Base-by-base conservation (phyloP, 2,113 vertebrate species). In the Psephotus haematonotus region DNA sequence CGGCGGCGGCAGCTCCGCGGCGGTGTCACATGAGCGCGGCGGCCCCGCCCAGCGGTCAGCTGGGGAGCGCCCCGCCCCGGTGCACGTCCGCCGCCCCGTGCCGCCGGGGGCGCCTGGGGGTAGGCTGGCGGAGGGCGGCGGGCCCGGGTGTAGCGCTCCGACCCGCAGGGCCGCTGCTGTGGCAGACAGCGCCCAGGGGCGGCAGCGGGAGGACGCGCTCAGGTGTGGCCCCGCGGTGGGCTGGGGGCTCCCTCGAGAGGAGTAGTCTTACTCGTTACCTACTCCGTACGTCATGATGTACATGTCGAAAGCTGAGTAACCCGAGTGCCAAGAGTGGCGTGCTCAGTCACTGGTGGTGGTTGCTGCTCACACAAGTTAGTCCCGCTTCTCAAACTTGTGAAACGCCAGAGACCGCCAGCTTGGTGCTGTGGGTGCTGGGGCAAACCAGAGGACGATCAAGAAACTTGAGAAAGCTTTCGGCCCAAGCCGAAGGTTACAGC, bases 21-120 rank as follows among this genome's bases (percentile, higher is more conserved):
- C 17, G n/a, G 25, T 4, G 94, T 96, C 96, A 97, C 90, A 91
- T 95, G 95, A 93, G 70, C 8, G 50, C 64, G 22, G 88, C 39
- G 15, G 47, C 74, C 69, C 53, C 70, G 65, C 78, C 91, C 67
- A 20, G 13, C 57, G 13, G 23, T 35, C 53, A 39, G 62, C 28
- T 3, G 29, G n/a, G 59, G 4, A 18, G 15, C 25, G 35, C 62
- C 29, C 64, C 67, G 71, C 65, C 57, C 81, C 12, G 53, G 72
- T 64, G 70, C 60, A 25, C 53, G 46, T 22, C 39, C 37, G 2
- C 7, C 44, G 1, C 46, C 9, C 6, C 11, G 17, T 15, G 13
- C 7, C 8, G 9, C 23, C 33, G 39, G 35, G 20, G 11, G 10
- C 35, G 18, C 43, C 23, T 1, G 17, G 23, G 33, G 6, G 79